Base-by-base conservation (phyloP, 1,140 invertebrate species). In the Drosophila ananassae region DNA sequence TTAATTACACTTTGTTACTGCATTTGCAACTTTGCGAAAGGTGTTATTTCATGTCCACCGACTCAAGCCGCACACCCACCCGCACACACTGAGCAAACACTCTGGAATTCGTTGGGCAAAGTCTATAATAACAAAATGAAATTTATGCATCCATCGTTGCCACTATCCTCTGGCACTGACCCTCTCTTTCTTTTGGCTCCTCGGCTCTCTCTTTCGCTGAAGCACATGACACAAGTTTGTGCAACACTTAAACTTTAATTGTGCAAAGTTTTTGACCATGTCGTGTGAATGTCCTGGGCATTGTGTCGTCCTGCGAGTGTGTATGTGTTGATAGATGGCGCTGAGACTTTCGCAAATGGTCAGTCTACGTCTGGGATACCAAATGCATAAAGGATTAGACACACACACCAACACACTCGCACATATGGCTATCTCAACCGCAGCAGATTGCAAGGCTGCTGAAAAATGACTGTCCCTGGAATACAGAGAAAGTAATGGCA, bases 201-300 rank as follows among this genome's bases (percentile, higher is more conserved):
- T 37, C 8, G 58, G 58, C 13, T 50, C 44, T 37, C 41, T 44
- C 13, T 44, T 50, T 62, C 6, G 3, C 57, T 22, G 21, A 28
- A 28, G 8, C 66, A 47, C 74, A 64, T 57, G 83, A 62, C 62
- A 72, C 63, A 87, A 87, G 82, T 87, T 87, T 87, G 75, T 73
- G 83, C 79, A 87, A 87, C 82, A 87, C 82, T 87, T 87, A 87
- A 87, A 87, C 83, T 87, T 87, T 87, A 87, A 87, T 87, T 87
- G 82, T 87, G 58, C 79, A 87, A 89, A 87, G 79, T 82, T 87
- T 74, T 82, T 82, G 82, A 78, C 82, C 82, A 87, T 75, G 77
- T 84, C 77, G 73, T 78, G 67, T 73, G 67, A 69, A 84, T 69
- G 77, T 85, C 69, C 82, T 82, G 55, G 58, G 52, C 66, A 56